phyloP scores from a whole-genome alignment of 2,797 vertebrate genomes.

The Nyctalus aviator region DNA sequence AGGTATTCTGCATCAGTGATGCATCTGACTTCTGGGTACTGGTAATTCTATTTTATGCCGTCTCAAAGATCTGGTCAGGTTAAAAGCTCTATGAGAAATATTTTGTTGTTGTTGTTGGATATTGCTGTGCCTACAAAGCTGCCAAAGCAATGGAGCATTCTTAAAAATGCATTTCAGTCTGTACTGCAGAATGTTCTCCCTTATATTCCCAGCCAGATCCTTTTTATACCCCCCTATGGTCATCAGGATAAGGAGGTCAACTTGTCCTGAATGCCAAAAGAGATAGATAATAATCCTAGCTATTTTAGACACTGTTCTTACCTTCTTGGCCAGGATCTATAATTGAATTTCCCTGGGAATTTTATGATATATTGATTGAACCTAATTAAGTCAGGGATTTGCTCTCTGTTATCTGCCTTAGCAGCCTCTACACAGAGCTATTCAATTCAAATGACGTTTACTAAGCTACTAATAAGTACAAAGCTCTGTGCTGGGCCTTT shows the following conservation, averaged over 20 bases:
- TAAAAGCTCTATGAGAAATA: not conserved
- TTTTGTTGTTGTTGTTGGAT: not conserved
- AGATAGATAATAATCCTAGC: slow-evolving; percentile 1
- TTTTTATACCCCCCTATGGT: not conserved
- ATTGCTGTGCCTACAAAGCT: not conserved
- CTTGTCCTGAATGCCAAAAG: slow-evolving; percentile 23
- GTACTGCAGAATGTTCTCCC: not conserved
- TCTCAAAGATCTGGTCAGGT: not conserved
- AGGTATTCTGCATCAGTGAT: not conserved
- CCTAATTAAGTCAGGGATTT: slow-evolving; percentile 59
- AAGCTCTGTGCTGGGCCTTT: not conserved
- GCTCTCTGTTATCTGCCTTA: slow-evolving; percentile 44
- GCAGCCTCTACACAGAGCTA: not conserved
- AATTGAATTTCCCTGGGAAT: slow-evolving; percentile 61
- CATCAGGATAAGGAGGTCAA: not conserved
- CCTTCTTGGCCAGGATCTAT: slow-evolving; percentile 18
- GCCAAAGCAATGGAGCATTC: not conserved
- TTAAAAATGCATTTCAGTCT: not conserved
- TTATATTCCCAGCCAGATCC: not conserved
- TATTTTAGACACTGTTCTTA: slow-evolving; percentile 14
- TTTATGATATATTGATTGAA: slow-evolving; percentile 63
- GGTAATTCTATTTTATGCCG: not conserved
- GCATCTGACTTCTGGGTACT: slow-evolving; percentile 29
- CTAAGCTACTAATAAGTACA: slow-evolving; percentile 53
- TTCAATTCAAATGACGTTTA: slow-evolving; percentile 61